phyloP scores from a whole-genome alignment of 1,140 invertebrate genomes.

The Tetramorium alpestre region DNA sequence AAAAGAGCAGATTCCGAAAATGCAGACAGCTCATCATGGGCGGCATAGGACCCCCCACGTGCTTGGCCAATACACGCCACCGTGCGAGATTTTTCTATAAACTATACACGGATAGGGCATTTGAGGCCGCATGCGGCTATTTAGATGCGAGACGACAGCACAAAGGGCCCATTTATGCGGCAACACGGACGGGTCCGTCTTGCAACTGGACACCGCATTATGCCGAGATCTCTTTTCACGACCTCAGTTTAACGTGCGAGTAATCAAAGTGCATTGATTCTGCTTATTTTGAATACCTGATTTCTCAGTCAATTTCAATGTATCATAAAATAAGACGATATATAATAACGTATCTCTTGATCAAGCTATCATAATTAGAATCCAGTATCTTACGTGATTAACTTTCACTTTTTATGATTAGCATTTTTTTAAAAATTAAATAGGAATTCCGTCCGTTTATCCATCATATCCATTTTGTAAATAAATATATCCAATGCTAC shows the following conservation, averaged over 20 bases:
- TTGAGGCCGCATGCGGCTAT: conserved; percentile 69
- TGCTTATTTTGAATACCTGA: background rate
- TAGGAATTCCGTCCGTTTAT: too few relatives aligned
- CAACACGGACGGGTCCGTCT: conserved; percentile 48
- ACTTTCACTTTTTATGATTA: too few relatives aligned
- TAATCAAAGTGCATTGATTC: conserved; percentile 35
- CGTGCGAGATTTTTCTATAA: conserved; percentile 74
- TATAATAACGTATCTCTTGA: background rate
- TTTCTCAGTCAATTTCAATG: background rate
- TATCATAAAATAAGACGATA: background rate
- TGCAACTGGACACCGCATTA: conserved; percentile 66
- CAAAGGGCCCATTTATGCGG: conserved; percentile 82
- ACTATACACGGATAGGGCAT: conserved; percentile 67
- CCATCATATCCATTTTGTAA: too few relatives aligned
- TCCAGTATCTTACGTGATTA: too few relatives aligned
- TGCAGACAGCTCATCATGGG: conserved; percentile 65
- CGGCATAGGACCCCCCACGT: conserved; percentile 75
- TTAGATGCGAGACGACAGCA: conserved; percentile 73
- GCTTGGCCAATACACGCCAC: conserved; percentile 50
- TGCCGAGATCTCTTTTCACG: conserved; percentile 29
- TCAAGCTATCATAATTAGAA: background rate
- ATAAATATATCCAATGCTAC: too few relatives aligned
- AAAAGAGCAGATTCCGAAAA: conserved; percentile 57
- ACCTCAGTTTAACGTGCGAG: background rate
- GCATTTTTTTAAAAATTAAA: too few relatives aligned